Conservation (phyloP, 53 echinoderm and acorn worm genomes). For the Paracentrotus lividus region DNA sequence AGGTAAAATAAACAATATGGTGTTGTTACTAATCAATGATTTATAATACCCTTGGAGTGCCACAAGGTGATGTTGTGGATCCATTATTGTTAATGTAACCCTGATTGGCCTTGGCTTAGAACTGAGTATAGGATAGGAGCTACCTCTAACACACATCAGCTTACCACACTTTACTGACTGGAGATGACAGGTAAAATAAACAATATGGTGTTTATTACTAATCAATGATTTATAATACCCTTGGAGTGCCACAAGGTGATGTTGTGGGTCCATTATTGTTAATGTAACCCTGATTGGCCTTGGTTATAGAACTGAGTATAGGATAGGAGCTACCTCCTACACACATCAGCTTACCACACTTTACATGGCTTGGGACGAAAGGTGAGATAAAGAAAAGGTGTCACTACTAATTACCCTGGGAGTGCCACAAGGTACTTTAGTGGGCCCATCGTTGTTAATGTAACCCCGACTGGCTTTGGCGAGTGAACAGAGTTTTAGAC, state of each 20-base stretch:
- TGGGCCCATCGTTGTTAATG: too few species aligned
- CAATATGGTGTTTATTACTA: neutral
- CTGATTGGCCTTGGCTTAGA: conserved; percentile 76
- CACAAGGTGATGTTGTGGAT: too few species aligned
- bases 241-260: neutral
- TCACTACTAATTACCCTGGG: too few species aligned
- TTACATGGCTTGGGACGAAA: conserved; percentile 73
- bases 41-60: too few species aligned
- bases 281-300: conserved; percentile 78
- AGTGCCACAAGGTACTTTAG: too few species aligned
- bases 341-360: conserved; percentile 95
- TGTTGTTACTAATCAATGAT: neutral
- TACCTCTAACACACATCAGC: conserved; percentile 88
- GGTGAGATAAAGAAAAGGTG: neutral
- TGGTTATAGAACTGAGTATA: conserved; percentile 80
- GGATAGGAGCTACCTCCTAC: conserved; percentile 84
- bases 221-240: too few species aligned
- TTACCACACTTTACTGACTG: conserved; percentile 91
- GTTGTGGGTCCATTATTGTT: conserved; percentile 6
- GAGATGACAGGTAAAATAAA: neutral
- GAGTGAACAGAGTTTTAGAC: conserved; percentile 81
- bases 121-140: conserved; percentile 82
- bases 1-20: neutral
- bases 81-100: too few species aligned
- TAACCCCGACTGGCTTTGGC: conserved; percentile 79